These are phyloP conservation scores for Drosophila greeni DNA, from an alignment of 2,888 invertebrate species.

Conservation along the genomic window DNA sequence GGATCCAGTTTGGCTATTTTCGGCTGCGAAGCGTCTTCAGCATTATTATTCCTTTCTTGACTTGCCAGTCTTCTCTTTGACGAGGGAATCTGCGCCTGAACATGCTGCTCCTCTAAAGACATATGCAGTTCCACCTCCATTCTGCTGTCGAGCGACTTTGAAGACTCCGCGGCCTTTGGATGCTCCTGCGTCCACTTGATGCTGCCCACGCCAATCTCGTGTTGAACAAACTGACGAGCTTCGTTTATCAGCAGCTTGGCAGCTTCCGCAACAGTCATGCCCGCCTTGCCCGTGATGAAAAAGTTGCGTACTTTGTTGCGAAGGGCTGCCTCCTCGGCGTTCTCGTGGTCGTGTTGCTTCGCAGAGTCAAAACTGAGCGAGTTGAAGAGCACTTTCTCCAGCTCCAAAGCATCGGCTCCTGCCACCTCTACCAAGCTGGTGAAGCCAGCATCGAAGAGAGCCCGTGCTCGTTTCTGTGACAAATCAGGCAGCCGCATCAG, in stretches of 20 bases:
- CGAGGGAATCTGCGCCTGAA: background rate
- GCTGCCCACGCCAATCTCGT: slow-evolving; percentile 86
- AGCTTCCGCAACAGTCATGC: slow-evolving; percentile 89
- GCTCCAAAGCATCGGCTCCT: slow-evolving; percentile 82
- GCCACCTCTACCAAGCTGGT: slow-evolving; percentile 89
- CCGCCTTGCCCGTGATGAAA: slow-evolving; percentile 89
- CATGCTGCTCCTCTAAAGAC: slow-evolving; percentile 51
- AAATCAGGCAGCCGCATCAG: slow-evolving; percentile 90
- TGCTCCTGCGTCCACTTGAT: slow-evolving; percentile 82
- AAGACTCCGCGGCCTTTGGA: background rate
- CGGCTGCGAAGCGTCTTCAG: background rate
- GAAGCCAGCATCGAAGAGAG: slow-evolving; percentile 89
- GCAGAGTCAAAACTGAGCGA: slow-evolving; percentile 91
- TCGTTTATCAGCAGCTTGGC: slow-evolving; percentile 87
- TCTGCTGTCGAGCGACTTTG: background rate
- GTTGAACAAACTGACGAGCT: slow-evolving; percentile 85
- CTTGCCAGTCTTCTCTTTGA: slow-evolving; percentile 42
- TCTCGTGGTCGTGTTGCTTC: slow-evolving; percentile 86
- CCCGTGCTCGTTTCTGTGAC: slow-evolving; percentile 90
- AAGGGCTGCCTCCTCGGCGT: slow-evolving; percentile 82
- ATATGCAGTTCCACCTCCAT: slow-evolving; percentile 44
- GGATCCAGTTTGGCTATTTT: slow-evolving; percentile 9
- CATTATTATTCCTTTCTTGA: background rate
- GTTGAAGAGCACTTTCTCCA: slow-evolving; percentile 88
- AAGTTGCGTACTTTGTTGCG: slow-evolving; percentile 85